These are phyloP conservation scores for Diceros bicornis DNA, from an alignment of 2,797 vertebrate species.

Conservation along the genomic window DNA sequence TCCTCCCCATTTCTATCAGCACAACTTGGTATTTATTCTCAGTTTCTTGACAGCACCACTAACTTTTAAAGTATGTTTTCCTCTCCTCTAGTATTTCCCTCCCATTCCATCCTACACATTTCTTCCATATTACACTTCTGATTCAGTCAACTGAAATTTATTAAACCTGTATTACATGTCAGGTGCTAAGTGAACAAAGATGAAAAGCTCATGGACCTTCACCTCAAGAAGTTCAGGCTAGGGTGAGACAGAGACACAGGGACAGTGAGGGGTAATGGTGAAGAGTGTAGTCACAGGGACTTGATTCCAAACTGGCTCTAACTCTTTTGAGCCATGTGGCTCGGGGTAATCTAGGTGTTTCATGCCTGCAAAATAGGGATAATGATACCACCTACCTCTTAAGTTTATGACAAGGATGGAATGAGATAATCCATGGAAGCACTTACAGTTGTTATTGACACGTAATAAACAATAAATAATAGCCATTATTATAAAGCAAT, in stretches of 20 bases:
- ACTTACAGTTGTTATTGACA: not conserved
- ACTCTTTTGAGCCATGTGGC: not conserved
- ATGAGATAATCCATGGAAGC: not conserved
- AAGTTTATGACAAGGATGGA: not conserved
- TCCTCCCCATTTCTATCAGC: not conserved
- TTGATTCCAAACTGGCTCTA: not conserved
- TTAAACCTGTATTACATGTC: not conserved
- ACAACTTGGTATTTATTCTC: not conserved
- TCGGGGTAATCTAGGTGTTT: not conserved
- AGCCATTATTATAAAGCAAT: not conserved
- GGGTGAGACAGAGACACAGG: not conserved
- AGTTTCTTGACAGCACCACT: not conserved
- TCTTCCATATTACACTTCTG: not conserved
- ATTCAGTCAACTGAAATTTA: not conserved
- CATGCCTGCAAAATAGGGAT: not conserved
- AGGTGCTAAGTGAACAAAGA: not conserved
- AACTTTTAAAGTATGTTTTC: not conserved
- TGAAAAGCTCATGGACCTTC: not conserved
- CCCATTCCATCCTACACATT: not conserved
- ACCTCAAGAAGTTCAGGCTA: not conserved
- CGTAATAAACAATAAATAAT: not conserved
- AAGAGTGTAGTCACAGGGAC: not conserved
- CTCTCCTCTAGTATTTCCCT: not conserved
- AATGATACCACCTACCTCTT: not conserved
- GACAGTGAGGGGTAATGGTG: too few relatives aligned